Evolutionary conservation across 2,888 invertebrate species (phyloP).

Genomic region (Unio delphinus): DNA sequence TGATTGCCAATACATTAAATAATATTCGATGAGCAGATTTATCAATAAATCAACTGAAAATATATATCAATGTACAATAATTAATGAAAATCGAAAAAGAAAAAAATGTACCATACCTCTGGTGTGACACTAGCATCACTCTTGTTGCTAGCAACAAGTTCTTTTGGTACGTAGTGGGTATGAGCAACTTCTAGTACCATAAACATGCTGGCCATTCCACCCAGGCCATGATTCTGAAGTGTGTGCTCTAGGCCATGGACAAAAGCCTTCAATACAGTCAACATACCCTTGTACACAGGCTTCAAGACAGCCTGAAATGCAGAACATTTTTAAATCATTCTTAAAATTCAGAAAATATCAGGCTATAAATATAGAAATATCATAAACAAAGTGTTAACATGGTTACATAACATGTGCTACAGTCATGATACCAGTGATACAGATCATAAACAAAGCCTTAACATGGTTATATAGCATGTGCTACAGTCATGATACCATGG

Average conservation of each 20-base stretch:
- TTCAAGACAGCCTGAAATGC: constrained; percentile 78
- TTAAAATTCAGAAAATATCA: not conserved
- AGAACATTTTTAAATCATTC: constrained; percentile 1
- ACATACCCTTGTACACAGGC: constrained; percentile 95
- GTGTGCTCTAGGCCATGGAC: constrained; percentile 92
- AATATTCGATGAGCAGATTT: too few species aligned
- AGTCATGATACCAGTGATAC: too few species aligned
- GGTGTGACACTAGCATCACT: constrained; percentile 67
- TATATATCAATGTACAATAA: too few species aligned
- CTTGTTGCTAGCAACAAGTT: constrained; percentile 56
- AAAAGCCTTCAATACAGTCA: constrained; percentile 91
- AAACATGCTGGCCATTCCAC: constrained; percentile 95
- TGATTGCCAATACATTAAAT: too few species aligned
- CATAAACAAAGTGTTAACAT: not conserved
- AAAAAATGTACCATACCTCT: constrained; percentile 48
- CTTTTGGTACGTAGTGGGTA: constrained; percentile 84
- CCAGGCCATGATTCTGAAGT: constrained; percentile 92
- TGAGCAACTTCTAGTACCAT: constrained; percentile 98
- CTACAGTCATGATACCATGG: too few species aligned
- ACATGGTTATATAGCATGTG: too few species aligned
- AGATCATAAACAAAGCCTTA: too few species aligned
- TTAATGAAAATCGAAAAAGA: too few species aligned
- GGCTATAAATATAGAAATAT: not conserved
- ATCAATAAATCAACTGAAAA: too few species aligned
- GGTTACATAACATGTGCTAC: too few species aligned